phyloP scores from a whole-genome alignment of 2,888 invertebrate genomes.

The Rhabditoides inermis region DNA sequence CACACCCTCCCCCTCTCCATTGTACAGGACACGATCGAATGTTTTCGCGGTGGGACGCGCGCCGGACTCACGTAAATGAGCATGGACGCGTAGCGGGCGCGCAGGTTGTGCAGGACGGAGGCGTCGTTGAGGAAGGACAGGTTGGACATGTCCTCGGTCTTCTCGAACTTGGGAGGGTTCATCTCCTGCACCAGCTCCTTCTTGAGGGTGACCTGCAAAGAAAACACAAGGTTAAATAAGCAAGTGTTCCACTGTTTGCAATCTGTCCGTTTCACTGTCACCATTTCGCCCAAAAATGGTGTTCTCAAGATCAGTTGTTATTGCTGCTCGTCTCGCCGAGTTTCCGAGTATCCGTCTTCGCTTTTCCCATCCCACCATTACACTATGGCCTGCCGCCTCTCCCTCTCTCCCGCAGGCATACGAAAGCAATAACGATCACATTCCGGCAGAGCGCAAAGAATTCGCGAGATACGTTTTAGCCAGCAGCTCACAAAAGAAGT shows the following conservation, averaged over 20 bases:
- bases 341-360: neutral
- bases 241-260: too few species aligned
- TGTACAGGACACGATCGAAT: too few species aligned
- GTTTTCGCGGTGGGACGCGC: too few species aligned
- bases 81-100: slow-evolving; percentile 91
- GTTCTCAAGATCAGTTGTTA: neutral
- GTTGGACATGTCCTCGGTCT: slow-evolving; percentile 66
- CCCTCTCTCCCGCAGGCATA: neutral
- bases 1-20: too few species aligned
- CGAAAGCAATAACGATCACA: too few species aligned
- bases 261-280: neutral
- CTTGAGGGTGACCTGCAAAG: slow-evolving; percentile 65
- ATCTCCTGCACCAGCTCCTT: slow-evolving; percentile 87
- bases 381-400: neutral
- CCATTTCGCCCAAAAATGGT: neutral
- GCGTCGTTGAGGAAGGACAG: slow-evolving; percentile 98
- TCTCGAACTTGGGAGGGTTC: slow-evolving; percentile 98
- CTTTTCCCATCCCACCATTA: neutral
- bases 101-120: slow-evolving; percentile 94
- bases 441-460: too few species aligned
- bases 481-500: too few species aligned
- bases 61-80: slow-evolving; percentile 60
- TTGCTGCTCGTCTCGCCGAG: neutral
- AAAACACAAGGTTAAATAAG: neutral
- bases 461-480: too few species aligned